phyloP scores from a whole-genome alignment of 2,797 vertebrate genomes.

The Phoebastria nigripes region DNA sequence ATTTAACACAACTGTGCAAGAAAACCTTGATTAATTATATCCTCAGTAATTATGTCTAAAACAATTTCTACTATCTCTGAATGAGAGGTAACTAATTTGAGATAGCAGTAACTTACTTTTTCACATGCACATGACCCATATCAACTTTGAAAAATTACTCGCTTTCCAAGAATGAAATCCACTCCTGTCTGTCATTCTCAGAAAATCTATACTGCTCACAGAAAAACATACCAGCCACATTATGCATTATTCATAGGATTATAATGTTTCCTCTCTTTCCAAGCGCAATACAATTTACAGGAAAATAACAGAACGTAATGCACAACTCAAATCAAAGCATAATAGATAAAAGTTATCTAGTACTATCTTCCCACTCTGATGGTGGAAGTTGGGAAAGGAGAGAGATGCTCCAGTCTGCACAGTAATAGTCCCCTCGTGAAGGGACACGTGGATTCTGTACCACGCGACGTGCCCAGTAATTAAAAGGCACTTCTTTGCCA shows the following conservation, averaged over 20 bases:
- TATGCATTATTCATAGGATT: neutral
- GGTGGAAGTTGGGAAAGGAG: neutral
- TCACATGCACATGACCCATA: neutral
- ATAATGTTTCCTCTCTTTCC: neutral
- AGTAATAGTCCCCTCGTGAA: neutral
- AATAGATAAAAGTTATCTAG: neutral
- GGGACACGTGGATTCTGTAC: neutral
- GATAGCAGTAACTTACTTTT: neutral
- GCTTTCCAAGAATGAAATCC: slow-evolving; percentile 3
- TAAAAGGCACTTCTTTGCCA: neutral
- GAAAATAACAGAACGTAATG: neutral
- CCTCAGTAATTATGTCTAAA: neutral
- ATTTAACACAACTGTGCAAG: slow-evolving; percentile 9
- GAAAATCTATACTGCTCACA: neutral
- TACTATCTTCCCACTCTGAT: neutral
- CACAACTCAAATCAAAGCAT: neutral
- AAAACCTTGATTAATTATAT: neutral
- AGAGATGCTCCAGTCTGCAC: neutral
- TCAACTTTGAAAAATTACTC: neutral
- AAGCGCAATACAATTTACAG: neutral
- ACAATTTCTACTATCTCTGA: neutral
- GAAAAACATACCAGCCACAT: neutral
- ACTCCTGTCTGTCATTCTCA: neutral
- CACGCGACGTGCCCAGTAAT: fast-evolving
- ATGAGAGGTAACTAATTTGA: neutral